Base-by-base conservation (phyloP, 2,113 vertebrate genomes). In the Nipponia nippon region DNA sequence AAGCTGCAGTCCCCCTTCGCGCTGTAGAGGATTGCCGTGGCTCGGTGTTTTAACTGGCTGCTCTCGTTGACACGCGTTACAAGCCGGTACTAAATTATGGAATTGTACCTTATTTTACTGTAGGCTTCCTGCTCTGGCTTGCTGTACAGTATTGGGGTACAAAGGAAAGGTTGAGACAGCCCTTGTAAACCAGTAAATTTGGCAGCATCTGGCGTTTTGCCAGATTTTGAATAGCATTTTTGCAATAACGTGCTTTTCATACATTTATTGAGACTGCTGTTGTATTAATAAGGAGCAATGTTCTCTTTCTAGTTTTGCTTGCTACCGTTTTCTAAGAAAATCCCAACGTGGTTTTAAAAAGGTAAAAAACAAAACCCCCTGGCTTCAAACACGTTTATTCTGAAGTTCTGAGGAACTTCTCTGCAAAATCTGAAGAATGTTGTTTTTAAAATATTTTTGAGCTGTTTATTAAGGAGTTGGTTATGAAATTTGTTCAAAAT, bases 61-160 rank as follows among this genome's bases (percentile, higher is more conserved):
- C 44, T 76, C 22, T 38, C 16, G 49, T 6, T 40, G 32, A 5
- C 30, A 2, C 1, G 2, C 2, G 2, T 40, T 9, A 23, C 23
- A 12, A 50, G 50, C 38, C 53, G 20, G 52, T 4, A 7, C 21
- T 29, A 27, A 23, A 6, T n/a, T 20, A 11, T 0, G 11, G 77
- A 58, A 7, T 25, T 52, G 34, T 14, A 2, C 34, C 0, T 38
- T 27, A 18, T 18, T 69, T 29, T 38, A 5, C 36, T 12, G 53
- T 2, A 8, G 61, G 69, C 42, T 47, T 36, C 70, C 76, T 42
- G 66, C 71, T 20, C 59, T 52, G 59, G 52, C 53, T 70, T 11
- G 2, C 25, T 62, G 47, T 7, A 3, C 38, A 7, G 34, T 3
- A 10, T 11, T 12, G 49, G 16, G 2, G 0, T 11, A 4, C 26